phyloP scores from a whole-genome alignment of 2,113 vertebrate species.

The Charina bottae region DNA sequence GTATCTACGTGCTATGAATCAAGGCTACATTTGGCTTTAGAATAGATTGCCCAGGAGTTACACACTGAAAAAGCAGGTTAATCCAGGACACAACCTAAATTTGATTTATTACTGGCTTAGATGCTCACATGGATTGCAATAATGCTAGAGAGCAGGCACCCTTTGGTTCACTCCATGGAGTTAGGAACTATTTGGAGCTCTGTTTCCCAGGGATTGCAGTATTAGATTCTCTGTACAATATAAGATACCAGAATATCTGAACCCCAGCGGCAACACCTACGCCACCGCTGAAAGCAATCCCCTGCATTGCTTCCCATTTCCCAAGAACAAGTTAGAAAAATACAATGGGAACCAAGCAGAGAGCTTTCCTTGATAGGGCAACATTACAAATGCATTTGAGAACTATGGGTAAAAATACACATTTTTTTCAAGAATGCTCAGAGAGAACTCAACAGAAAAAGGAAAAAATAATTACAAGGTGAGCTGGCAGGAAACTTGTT shows the following conservation, averaged over 20 bases:
- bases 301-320: not conserved
- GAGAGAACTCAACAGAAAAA: not conserved
- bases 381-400: not conserved
- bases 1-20: not conserved
- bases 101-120: not conserved
- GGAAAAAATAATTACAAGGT: not conserved
- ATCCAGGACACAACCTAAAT: not conserved
- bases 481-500: not conserved
- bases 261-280: not conserved
- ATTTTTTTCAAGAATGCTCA: not conserved
- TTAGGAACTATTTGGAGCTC: not conserved
- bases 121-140: not conserved
- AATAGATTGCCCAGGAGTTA: not conserved
- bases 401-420: not conserved
- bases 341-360: not conserved
- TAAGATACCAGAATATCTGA: not conserved
- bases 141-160: not conserved
- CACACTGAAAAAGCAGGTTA: not conserved
- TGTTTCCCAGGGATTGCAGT: not conserved
- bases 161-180: not conserved
- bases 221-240: not conserved
- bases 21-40: not conserved
- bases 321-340: not conserved
- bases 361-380: not conserved
- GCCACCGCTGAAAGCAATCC: not conserved